phyloP scores from a whole-genome alignment of 2,113 vertebrate species.

The Petaurus breviceps region DNA sequence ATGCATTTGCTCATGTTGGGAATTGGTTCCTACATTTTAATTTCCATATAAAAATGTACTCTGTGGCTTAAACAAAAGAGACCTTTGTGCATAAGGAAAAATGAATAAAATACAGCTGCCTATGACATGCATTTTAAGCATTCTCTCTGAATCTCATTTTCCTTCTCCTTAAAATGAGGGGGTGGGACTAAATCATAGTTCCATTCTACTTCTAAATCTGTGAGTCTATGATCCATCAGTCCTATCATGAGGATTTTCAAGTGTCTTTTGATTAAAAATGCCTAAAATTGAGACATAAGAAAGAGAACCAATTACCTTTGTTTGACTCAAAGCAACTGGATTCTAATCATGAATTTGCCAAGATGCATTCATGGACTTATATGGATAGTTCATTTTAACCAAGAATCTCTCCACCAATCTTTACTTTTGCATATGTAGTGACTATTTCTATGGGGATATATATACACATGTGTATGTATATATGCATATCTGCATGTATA shows the following conservation, averaged over 20 bases:
- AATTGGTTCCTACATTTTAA: constrained; percentile 4
- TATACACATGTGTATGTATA: not conserved
- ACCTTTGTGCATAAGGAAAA: not conserved
- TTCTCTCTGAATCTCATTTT: constrained; percentile 14
- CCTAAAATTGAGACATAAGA: not conserved
- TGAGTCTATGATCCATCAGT: not conserved
- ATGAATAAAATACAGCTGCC: constrained; percentile 29
- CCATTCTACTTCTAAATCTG: not conserved
- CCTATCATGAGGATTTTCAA: not conserved
- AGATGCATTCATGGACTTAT: not conserved
- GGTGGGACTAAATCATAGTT: not conserved
- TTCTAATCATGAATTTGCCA: not conserved
- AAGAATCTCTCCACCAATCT: not conserved
- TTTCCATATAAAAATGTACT: constrained; percentile 24
- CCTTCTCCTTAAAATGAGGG: not conserved
- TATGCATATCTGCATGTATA: not conserved
- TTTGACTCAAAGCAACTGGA: not conserved
- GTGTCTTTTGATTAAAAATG: not conserved
- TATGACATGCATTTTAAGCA: not conserved
- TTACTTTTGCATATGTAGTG: not conserved
- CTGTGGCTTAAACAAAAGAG: not conserved
- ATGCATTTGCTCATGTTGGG: not conserved
- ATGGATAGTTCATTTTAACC: not conserved
- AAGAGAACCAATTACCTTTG: not conserved
- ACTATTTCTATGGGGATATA: not conserved